Evolutionary conservation across 1,140 invertebrate genomes (phyloP).

Genomic region (Drosophila nikananu): DNA sequence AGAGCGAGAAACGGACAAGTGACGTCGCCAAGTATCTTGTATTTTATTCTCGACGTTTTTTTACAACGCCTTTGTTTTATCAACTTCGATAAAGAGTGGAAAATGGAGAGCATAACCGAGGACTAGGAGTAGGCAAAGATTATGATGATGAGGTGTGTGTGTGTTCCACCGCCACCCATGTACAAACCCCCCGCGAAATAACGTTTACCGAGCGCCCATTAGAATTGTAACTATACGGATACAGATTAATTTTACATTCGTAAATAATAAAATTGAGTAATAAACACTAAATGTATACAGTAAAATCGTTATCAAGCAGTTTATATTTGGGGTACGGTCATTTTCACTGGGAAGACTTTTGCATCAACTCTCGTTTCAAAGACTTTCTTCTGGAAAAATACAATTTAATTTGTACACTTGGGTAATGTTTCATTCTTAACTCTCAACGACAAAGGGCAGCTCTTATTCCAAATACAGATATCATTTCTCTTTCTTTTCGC

Average conservation of each 20-base stretch:
- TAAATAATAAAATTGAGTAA: conserved; percentile 80
- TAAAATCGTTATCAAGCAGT: neutral
- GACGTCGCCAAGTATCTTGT: conserved; percentile 50
- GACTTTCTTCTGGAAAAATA: too few relatives aligned
- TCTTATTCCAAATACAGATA: neutral
- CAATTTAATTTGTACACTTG: neutral
- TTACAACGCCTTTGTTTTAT: conserved; percentile 47
- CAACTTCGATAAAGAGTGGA: conserved; percentile 36
- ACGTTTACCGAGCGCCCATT: conserved; percentile 75
- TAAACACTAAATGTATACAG: conserved; percentile 67
- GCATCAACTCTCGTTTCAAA: too few relatives aligned
- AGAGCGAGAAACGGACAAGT: conserved; percentile 49
- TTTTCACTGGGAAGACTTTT: neutral
- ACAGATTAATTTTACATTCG: conserved; percentile 54
- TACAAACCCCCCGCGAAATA: conserved; percentile 64
- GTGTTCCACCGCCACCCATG: conserved; percentile 67
- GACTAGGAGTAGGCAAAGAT: conserved; percentile 37
- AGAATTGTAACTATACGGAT: conserved; percentile 77
- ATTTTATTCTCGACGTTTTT: conserved; percentile 58
- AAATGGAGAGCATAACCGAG: conserved; percentile 16
- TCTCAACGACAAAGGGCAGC: neutral
- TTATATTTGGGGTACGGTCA: neutral
- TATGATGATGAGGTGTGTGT: conserved; percentile 41
- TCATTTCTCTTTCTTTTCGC: neutral
- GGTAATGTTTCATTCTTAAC: neutral